A percentile compares a stretch with the other conserved stretches of the same genome.
phyloP scores from a whole-genome alignment of 2,113 vertebrate genomes.

The Bubo scandiacus region DNA sequence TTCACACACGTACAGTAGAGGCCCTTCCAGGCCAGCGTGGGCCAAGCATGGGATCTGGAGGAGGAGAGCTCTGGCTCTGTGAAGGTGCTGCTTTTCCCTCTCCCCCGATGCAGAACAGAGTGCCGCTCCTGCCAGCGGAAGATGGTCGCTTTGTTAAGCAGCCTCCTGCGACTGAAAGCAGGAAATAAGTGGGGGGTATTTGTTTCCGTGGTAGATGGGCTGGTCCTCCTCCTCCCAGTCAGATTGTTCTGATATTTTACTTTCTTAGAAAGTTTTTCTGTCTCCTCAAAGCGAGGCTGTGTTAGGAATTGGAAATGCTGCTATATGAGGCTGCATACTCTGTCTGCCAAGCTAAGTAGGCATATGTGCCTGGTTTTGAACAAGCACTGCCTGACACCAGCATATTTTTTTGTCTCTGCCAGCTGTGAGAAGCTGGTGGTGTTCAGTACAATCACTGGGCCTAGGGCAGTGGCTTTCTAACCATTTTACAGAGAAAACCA shows the following conservation, averaged over 20 bases:
- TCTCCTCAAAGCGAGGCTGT: neutral
- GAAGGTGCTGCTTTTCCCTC: neutral
- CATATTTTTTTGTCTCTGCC: neutral
- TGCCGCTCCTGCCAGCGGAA: neutral
- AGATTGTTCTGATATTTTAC: neutral
- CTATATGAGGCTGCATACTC: rapidly evolving
- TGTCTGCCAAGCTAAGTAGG: neutral
- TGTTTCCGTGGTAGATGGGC: neutral
- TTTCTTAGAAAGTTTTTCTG: neutral
- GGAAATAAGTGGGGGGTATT: neutral
- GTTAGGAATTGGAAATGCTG: rapidly evolving
- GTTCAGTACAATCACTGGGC: neutral
- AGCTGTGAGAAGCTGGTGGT: neutral
- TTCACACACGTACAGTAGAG: neutral
- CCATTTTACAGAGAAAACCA: neutral
- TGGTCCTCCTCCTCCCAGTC: neutral
- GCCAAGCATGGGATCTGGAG: neutral
- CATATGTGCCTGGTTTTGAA: neutral
- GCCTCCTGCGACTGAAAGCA: neutral
- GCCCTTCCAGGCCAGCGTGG: slow-evolving; percentile 3
- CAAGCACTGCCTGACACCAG: neutral
- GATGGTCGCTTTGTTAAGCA: neutral
- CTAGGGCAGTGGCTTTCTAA: neutral
- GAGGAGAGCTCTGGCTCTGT: neutral
- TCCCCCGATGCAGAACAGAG: rapidly evolving